phyloP scores from a whole-genome alignment of 2,113 vertebrate species.

The Brienomyrus brachyistius region DNA sequence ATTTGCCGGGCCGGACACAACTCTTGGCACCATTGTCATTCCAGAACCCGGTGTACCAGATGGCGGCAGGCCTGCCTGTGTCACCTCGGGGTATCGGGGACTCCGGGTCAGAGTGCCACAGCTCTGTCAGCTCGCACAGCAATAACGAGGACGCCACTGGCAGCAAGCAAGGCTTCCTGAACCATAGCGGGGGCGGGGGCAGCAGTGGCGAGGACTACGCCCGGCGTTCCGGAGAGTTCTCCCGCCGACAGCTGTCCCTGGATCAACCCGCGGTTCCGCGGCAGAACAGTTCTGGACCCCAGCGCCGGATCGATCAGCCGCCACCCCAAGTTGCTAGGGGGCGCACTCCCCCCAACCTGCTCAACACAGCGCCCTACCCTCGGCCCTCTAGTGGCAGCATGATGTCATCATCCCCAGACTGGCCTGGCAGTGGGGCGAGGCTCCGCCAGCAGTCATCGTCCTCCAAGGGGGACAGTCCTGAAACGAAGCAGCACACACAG shows the following conservation, averaged over 20 bases:
- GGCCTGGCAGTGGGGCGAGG: constrained; percentile 77
- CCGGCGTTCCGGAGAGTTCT: constrained; percentile 78
- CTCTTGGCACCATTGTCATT: constrained; percentile 89
- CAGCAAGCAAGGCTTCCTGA: constrained; percentile 65
- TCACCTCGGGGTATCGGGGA: constrained; percentile 83
- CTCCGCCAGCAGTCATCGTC: constrained; percentile 90
- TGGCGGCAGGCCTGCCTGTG: constrained; percentile 87
- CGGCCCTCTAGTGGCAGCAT: constrained; percentile 80
- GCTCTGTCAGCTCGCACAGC: constrained; percentile 94
- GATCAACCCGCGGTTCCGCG: constrained; percentile 75
- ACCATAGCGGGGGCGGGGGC: constrained; percentile 48
- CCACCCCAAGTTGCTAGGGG: constrained; percentile 70
- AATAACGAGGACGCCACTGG: constrained; percentile 81
- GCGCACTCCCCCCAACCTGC: constrained; percentile 77
- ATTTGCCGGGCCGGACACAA: constrained; percentile 76
- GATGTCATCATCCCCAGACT: constrained; percentile 81
- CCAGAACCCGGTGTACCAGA: constrained; percentile 98
- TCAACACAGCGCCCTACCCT: constrained; percentile 77
- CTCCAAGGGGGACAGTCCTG: constrained; percentile 91
- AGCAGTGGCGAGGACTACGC: constrained; percentile 75
- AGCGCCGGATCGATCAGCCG: constrained; percentile 86
- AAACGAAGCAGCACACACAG: constrained; percentile 80
- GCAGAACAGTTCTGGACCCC: constrained; percentile 88
- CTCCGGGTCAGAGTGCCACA: constrained; percentile 93
- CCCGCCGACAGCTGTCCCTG: constrained; percentile 76